A percentile compares a stretch with the other conserved stretches of the same genome.
These are phyloP conservation scores for Pseudorectes ferrugineus DNA, from an alignment of 2,113 vertebrate species.

Conservation along the genomic window DNA sequence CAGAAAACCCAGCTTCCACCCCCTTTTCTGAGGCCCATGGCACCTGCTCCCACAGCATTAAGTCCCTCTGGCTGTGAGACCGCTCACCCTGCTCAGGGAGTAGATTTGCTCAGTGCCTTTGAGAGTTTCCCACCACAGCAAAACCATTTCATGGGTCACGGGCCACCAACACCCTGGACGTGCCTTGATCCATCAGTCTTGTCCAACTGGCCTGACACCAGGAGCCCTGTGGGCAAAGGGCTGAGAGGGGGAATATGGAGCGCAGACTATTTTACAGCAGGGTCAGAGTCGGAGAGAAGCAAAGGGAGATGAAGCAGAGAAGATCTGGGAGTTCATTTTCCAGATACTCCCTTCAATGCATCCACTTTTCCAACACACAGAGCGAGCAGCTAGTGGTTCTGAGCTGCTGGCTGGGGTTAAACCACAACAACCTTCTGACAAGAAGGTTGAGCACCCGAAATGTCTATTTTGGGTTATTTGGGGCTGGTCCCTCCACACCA, in stretches of 20 bases:
- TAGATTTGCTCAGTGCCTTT: background rate
- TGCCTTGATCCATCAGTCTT: background rate
- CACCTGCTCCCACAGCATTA: background rate
- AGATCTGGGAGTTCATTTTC: background rate
- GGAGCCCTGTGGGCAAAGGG: background rate
- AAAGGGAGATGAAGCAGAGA: background rate
- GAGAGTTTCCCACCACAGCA: background rate
- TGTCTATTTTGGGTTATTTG: background rate
- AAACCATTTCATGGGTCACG: constrained; percentile 33
- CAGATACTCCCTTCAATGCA: background rate
- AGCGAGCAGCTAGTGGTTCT: background rate
- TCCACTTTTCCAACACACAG: background rate
- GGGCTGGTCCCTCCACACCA: background rate
- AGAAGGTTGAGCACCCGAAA: background rate
- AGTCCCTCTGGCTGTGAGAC: background rate
- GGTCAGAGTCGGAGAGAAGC: background rate
- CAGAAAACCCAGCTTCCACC: background rate
- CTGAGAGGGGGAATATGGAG: background rate
- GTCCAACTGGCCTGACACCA: background rate
- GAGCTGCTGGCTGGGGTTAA: background rate
- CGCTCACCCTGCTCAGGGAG: background rate
- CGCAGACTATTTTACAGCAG: background rate
- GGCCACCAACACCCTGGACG: background rate
- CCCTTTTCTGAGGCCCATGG: background rate
- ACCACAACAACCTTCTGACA: background rate